These are phyloP conservation scores for Aphaenogaster floridana DNA, from an alignment of 1,140 invertebrate species.

Conservation along the genomic window DNA sequence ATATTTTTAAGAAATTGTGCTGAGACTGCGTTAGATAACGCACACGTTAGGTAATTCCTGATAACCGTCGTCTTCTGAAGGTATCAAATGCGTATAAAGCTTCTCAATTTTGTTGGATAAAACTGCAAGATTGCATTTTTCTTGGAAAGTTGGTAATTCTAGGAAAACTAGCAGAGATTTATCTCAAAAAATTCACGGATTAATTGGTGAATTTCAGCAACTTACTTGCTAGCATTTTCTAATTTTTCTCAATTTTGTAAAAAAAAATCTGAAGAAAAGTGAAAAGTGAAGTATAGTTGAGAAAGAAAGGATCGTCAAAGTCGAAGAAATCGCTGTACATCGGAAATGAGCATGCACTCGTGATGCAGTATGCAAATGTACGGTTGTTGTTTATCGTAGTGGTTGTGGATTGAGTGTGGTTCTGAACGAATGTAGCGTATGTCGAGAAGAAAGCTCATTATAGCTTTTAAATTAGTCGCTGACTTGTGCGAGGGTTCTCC, in stretches of 20 bases:
- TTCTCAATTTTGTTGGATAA: conserved; percentile 26
- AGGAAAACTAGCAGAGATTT: conserved; percentile 21
- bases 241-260: conserved; percentile 4
- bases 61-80: conserved; percentile 12
- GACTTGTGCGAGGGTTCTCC: conserved; percentile 5
- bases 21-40: neutral
- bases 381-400: neutral
- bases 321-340: neutral
- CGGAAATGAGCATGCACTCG: conserved; percentile 25
- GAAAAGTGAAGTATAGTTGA: neutral
- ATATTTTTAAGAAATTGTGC: neutral
- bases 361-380: conserved; percentile 4
- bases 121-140: conserved; percentile 35
- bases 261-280: no score
- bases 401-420: neutral
- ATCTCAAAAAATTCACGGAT: conserved; percentile 5
- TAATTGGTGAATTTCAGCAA: conserved; percentile 21
- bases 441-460: conserved; percentile 44
- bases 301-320: conserved; percentile 7
- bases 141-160: conserved; percentile 30
- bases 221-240: neutral
- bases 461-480: conserved; percentile 53
- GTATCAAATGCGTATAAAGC: conserved; percentile 9
- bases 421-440: conserved; percentile 9
- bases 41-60: conserved; percentile 17